These are phyloP conservation scores for Luscinia megarhynchos DNA, from an alignment of 2,797 vertebrate genomes.

Conservation along the genomic window DNA sequence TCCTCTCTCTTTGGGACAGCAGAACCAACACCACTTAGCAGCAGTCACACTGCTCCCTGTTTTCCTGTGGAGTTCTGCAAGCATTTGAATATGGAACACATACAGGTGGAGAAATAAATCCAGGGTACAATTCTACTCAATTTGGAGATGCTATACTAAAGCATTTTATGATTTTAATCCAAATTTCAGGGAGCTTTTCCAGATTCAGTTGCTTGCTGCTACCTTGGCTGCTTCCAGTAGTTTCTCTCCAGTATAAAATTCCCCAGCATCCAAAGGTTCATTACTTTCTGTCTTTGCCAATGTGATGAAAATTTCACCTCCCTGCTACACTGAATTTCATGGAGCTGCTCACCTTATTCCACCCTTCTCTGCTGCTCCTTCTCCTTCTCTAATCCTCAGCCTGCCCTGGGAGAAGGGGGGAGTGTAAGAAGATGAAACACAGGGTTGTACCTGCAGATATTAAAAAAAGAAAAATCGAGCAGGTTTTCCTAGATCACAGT, in stretches of 20 bases:
- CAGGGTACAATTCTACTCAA: not conserved
- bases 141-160: not conserved
- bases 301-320: not conserved
- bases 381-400: not conserved
- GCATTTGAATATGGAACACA: not conserved
- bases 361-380: not conserved
- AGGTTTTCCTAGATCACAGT: not conserved
- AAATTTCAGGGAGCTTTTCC: not conserved
- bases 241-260: not conserved
- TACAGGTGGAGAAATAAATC: not conserved
- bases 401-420: not conserved
- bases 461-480: conserved; percentile 6
- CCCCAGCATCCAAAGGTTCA: not conserved
- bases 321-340: not conserved
- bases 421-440: not conserved
- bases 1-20: not conserved
- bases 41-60: not conserved
- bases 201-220: not conserved
- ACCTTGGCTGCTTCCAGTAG: not conserved
- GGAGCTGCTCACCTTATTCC: not conserved
- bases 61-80: not conserved
- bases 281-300: not conserved
- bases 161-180: not conserved
- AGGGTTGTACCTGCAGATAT: not conserved
- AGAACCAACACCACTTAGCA: not conserved